phyloP scores from a whole-genome alignment of 2,888 invertebrate species.

The Napeogenes sylphis region DNA sequence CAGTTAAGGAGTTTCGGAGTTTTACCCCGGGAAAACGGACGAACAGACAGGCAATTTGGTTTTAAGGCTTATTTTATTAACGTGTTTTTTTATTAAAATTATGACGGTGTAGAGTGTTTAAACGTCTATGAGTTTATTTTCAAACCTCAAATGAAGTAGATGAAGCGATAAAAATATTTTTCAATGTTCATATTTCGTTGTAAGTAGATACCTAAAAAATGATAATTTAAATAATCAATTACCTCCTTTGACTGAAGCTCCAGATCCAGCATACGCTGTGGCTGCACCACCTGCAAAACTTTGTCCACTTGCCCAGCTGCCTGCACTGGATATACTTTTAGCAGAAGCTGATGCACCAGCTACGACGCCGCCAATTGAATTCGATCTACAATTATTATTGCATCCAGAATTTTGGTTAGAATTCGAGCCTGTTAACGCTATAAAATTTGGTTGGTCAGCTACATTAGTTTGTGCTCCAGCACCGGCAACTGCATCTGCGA shows the following conservation, averaged over 20 bases:
- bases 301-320: conserved; percentile 38
- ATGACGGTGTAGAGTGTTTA: too few relatives aligned
- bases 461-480: conserved; percentile 44
- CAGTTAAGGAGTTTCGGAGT: too few relatives aligned
- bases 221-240: neutral
- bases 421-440: conserved; percentile 28
- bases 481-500: neutral
- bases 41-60: too few relatives aligned
- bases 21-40: too few relatives aligned
- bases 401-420: conserved; percentile 34
- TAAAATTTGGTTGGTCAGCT: conserved; percentile 41
- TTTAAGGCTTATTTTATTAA: too few relatives aligned
- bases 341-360: conserved; percentile 41
- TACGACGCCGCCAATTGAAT: conserved; percentile 14
- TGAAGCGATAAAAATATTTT: too few relatives aligned
- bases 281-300: conserved; percentile 60
- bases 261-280: conserved; percentile 57
- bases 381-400: conserved; percentile 32
- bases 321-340: conserved; percentile 42
- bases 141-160: too few relatives aligned
- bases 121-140: too few relatives aligned
- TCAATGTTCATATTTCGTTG: too few relatives aligned
- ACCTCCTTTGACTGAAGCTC: conserved; percentile 60
- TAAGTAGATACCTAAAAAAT: too few relatives aligned
- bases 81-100: too few relatives aligned